These are phyloP conservation scores for Melanostoma mellinum DNA, from an alignment of 2,888 invertebrate genomes.

Conservation along the genomic window DNA sequence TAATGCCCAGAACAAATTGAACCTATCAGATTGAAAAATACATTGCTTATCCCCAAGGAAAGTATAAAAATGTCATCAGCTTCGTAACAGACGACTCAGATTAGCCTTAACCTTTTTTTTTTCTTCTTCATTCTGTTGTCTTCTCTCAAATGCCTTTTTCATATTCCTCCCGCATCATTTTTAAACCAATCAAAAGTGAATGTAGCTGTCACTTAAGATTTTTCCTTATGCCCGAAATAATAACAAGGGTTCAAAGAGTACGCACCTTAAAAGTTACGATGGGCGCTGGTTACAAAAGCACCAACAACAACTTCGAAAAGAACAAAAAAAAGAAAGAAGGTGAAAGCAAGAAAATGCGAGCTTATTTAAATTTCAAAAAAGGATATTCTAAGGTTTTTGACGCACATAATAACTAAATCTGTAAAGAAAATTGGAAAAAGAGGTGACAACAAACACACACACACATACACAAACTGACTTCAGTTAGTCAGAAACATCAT, in stretches of 20 bases:
- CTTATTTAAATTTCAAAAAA: conserved; percentile 71
- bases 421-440: conserved; percentile 69
- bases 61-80: no score
- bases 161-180: conserved; percentile 16
- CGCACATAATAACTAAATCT: conserved; percentile 70
- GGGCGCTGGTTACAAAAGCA: background rate
- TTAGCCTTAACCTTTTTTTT: conserved; percentile 5
- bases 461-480: background rate
- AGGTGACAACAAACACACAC: conserved; percentile 57
- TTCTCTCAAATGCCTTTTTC: conserved; percentile 2
- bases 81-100: conserved; percentile 8
- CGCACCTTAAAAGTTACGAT: conserved; percentile 21
- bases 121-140: no score
- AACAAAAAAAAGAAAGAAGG: background rate
- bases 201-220: conserved; percentile 57
- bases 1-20: no score
- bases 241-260: conserved; percentile 53
- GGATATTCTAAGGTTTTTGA: conserved; percentile 68
- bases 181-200: conserved; percentile 53
- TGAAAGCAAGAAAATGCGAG: conserved; percentile 18
- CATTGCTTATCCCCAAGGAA: no score
- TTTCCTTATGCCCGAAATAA: conserved; percentile 44
- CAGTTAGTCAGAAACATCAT: background rate
- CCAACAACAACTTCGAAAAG: background rate
- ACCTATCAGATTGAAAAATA: no score